Conservation (phyloP, 2,888 invertebrate genomes). For the Malthinus seriepunctatus region DNA sequence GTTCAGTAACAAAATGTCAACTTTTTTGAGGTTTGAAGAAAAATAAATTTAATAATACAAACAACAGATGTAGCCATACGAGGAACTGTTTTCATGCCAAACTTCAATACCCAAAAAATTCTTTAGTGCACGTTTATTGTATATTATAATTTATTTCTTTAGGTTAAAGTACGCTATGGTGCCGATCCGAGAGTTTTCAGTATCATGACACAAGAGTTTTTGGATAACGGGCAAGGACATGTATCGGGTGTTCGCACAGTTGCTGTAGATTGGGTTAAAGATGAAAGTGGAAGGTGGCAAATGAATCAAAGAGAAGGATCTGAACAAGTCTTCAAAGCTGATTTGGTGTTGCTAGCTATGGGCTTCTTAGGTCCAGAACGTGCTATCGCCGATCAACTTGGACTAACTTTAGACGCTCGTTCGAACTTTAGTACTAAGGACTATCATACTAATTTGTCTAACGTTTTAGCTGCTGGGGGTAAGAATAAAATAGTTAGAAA, state of each 20-base stretch:
- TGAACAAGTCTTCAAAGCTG: slow-evolving; percentile 79
- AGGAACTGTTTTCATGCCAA: no score
- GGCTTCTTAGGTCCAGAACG: slow-evolving; percentile 97
- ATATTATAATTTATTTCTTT: slow-evolving; percentile 15
- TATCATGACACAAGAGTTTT: slow-evolving; percentile 92
- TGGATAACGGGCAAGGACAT: slow-evolving; percentile 86
- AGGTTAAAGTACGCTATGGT: slow-evolving; percentile 81
- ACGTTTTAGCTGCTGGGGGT: slow-evolving; percentile 97
- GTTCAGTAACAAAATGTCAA: no score
- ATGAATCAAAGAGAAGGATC: slow-evolving; percentile 85
- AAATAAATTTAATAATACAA: no score
- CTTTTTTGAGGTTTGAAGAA: no score
- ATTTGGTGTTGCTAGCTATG: slow-evolving; percentile 96
- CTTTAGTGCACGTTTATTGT: no score
- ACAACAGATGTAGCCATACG: no score
- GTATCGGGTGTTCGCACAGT: slow-evolving; percentile 91
- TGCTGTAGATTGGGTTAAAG: slow-evolving; percentile 92
- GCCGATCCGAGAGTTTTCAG: slow-evolving; percentile 92
- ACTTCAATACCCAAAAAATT: no score
- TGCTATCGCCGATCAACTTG: slow-evolving; percentile 79
- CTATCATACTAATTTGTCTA: slow-evolving; percentile 85
- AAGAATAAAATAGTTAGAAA: slow-evolving; percentile 39
- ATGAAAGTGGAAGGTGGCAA: slow-evolving; percentile 89
- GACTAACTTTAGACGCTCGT: slow-evolving; percentile 83
- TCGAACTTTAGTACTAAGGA: slow-evolving; percentile 91